phyloP scores from a whole-genome alignment of 1,140 invertebrate species.

The Leptopilina clavipes region DNA sequence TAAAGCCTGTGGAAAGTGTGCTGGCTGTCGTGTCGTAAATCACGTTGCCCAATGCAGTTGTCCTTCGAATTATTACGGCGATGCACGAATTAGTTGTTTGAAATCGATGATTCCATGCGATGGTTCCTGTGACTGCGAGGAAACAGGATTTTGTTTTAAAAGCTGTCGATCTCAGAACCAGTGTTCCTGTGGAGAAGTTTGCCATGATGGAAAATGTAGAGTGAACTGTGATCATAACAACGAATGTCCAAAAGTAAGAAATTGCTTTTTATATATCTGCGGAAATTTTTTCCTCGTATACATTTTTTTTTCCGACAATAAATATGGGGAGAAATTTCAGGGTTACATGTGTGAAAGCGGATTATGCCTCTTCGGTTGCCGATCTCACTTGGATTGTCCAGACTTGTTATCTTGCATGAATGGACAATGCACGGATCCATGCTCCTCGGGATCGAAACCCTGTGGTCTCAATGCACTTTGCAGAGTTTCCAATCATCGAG shows the following conservation, averaged over 20 bases:
- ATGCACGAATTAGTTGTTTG: slow-evolving; percentile 84
- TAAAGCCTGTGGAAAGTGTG: slow-evolving; percentile 86
- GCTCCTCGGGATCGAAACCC: slow-evolving; percentile 77
- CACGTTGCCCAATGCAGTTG: slow-evolving; percentile 90
- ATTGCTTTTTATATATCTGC: neutral
- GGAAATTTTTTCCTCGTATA: too few relatives aligned
- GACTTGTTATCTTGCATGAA: slow-evolving; percentile 84
- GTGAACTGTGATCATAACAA: slow-evolving; percentile 76
- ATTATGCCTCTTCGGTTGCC: slow-evolving; percentile 84
- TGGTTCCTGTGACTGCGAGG: slow-evolving; percentile 83
- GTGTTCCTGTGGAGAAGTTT: slow-evolving; percentile 86
- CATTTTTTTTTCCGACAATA: neutral
- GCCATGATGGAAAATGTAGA: slow-evolving; percentile 79
- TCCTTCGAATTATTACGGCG: slow-evolving; percentile 85
- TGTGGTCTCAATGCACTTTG: slow-evolving; percentile 87
- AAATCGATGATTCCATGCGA: slow-evolving; percentile 81
- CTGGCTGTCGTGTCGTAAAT: slow-evolving; percentile 86
- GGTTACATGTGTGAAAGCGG: slow-evolving; percentile 81
- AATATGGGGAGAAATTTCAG: slow-evolving; percentile 51
- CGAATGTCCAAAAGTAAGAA: slow-evolving; percentile 71
- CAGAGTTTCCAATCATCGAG: slow-evolving; percentile 83
- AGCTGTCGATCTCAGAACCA: slow-evolving; percentile 80
- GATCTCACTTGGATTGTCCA: slow-evolving; percentile 86
- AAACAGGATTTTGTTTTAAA: slow-evolving; percentile 84
- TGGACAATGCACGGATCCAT: slow-evolving; percentile 86